Conservation (phyloP, 2,888 invertebrate species). For the Apeira syringaria region DNA sequence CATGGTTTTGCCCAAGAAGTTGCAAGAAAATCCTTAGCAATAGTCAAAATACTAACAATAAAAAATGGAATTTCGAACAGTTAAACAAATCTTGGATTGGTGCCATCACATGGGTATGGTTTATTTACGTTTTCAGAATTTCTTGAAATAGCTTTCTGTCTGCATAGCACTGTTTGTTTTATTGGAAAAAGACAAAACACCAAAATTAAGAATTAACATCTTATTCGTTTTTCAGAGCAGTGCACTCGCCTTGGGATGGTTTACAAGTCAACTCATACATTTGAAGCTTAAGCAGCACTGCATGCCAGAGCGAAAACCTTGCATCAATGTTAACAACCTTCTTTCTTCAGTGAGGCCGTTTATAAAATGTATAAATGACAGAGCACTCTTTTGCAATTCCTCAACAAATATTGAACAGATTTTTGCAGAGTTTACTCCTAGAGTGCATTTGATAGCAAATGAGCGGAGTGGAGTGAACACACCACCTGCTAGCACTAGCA, state of each 20-base stretch:
- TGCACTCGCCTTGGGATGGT: constrained; percentile 85
- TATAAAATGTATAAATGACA: constrained; percentile 44
- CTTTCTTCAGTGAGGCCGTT: constrained; percentile 52
- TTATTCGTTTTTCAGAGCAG: constrained; percentile 75
- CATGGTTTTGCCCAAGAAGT: constrained; percentile 57
- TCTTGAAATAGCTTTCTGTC: constrained; percentile 22
- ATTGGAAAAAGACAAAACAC: too few species aligned
- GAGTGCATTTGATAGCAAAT: constrained; percentile 68
- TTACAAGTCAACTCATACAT: constrained; percentile 83
- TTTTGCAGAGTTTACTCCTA: constrained; percentile 50
- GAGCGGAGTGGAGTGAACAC: constrained; percentile 43
- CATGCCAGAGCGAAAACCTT: constrained; percentile 38
- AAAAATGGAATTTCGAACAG: constrained; percentile 69
- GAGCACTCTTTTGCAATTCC: constrained; percentile 41
- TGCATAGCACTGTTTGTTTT: too few species aligned
- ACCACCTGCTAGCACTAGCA: constrained; percentile 30
- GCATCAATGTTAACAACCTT: constrained; percentile 34
- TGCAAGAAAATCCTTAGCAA: constrained; percentile 42
- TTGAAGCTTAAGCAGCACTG: constrained; percentile 59
- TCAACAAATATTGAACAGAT: constrained; percentile 50
- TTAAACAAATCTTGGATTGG: constrained; percentile 73
- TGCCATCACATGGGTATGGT: constrained; percentile 80
- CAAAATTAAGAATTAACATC: too few species aligned
- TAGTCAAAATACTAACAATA: constrained; percentile 60
- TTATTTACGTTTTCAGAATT: constrained; percentile 15